A percentile compares a stretch with the other conserved stretches of the same genome.
Evolutionary conservation across 2,888 invertebrate species (phyloP).

Genomic region (Apocheima hispidaria): DNA sequence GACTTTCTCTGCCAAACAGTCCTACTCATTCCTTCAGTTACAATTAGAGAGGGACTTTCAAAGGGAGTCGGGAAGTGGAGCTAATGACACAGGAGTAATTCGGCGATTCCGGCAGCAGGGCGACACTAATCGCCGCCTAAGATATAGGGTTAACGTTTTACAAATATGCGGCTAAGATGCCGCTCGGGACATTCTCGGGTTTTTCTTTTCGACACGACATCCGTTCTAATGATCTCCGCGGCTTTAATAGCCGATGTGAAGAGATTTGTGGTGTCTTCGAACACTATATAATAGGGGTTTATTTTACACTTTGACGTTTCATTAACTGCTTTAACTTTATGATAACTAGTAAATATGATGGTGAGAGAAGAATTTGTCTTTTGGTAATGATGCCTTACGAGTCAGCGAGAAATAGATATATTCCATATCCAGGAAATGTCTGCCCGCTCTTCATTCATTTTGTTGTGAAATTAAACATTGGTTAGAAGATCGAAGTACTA

Average conservation of each 20-base stretch:
- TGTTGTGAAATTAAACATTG: conserved; percentile 16
- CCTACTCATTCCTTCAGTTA: conserved; percentile 49
- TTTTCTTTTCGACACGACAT: conserved; percentile 56
- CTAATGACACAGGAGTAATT: conserved; percentile 68
- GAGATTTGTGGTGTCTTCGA: conserved; percentile 33
- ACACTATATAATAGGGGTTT: conserved; percentile 29
- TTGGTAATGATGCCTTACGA: conserved; percentile 7
- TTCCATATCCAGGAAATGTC: background rate
- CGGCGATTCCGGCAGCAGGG: conserved; percentile 68
- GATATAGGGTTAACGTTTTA: conserved; percentile 62
- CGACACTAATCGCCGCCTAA: conserved; percentile 72
- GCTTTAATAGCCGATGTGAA: conserved; percentile 33
- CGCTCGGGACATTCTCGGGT: conserved; percentile 47
- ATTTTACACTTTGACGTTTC: conserved; percentile 31
- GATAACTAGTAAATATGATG: conserved; percentile 15
- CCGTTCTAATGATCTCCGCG: conserved; percentile 52
- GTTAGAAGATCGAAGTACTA: background rate
- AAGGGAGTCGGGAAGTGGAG: conserved; percentile 68
- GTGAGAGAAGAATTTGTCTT: conserved; percentile 15
- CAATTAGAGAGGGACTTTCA: conserved; percentile 46
- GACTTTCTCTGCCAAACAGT: conserved; percentile 55
- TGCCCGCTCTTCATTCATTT: conserved; percentile 4
- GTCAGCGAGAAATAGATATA: background rate
- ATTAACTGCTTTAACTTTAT: conserved; percentile 29
- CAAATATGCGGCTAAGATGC: conserved; percentile 62